Percentiles rank a stretch among this genome's conserved stretches.
Conservation (phyloP, 1,140 invertebrate species). For the Aphis gossypii region DNA sequence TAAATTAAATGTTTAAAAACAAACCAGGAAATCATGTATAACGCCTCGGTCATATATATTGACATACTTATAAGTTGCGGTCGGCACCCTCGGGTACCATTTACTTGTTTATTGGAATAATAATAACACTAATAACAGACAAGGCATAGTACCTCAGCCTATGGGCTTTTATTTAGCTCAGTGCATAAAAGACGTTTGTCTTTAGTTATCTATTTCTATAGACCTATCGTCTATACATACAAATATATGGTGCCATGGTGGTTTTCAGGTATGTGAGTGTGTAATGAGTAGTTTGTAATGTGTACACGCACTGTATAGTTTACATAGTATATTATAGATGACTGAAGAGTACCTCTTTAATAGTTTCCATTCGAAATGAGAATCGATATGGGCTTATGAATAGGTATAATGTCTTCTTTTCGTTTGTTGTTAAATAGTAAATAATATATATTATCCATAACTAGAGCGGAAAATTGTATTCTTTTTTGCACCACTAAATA, state of each 20-base stretch:
- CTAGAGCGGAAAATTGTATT: conserved; percentile 39
- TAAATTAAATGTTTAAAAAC: not conserved
- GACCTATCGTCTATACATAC: not conserved
- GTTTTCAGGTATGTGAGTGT: not conserved
- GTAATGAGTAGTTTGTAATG: not conserved
- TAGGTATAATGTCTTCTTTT: not conserved
- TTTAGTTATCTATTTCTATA: not conserved
- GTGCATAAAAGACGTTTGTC: conserved; percentile 9
- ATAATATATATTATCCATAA: not conserved
- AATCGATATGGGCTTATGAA: conserved; percentile 17
- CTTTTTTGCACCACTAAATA: not conserved
- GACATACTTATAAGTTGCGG: conserved; percentile 26
- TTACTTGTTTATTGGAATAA: conserved; percentile 33
- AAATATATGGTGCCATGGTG: not conserved
- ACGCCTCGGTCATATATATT: not conserved
- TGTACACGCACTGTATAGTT: too few relatives aligned
- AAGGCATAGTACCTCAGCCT: conserved; percentile 13
- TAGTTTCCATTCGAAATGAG: conserved; percentile 6
- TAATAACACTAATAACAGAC: not conserved
- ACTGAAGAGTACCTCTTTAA: conserved; percentile 15
- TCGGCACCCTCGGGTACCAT: conserved; percentile 30
- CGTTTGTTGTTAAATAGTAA: not conserved
- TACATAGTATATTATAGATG: not conserved
- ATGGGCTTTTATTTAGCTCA: not conserved
- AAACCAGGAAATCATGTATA: not conserved